Evolutionary conservation across 2,888 invertebrate species (phyloP).

Genomic region (Drosophila leonis): DNA sequence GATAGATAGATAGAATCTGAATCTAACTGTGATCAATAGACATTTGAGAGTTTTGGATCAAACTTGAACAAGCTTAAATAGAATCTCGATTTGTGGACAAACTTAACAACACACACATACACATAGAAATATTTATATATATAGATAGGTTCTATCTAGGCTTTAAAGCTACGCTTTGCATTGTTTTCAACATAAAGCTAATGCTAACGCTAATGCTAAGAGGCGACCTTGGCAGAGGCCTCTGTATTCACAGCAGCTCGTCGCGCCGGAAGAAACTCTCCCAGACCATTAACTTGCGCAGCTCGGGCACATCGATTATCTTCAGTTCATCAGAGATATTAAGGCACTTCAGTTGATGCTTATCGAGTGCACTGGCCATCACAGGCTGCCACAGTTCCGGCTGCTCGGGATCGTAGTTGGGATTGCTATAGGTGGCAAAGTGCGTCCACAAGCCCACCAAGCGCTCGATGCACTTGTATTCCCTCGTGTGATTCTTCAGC

Average conservation of each 20-base stretch:
- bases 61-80: constrained; percentile 64
- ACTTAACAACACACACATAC: constrained; percentile 63
- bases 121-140: constrained; percentile 13
- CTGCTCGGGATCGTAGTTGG: constrained; percentile 81
- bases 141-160: constrained; percentile 34
- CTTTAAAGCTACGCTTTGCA: constrained; percentile 68
- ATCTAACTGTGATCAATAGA: constrained; percentile 9
- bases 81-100: constrained; percentile 49
- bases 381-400: constrained; percentile 80
- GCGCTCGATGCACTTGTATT: constrained; percentile 84
- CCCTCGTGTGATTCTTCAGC: constrained; percentile 78
- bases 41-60: constrained; percentile 27
- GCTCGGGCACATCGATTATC: constrained; percentile 83
- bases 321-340: constrained; percentile 84
- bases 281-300: constrained; percentile 83
- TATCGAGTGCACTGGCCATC: constrained; percentile 62
- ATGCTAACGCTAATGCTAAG: constrained; percentile 40
- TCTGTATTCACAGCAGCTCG: constrained; percentile 72
- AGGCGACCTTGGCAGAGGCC: constrained; percentile 19
- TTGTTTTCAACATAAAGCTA: constrained; percentile 66
- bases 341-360: constrained; percentile 83
- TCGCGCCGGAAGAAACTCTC: constrained; percentile 82
- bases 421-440: constrained; percentile 83
- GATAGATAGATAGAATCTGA: constrained; percentile 8
- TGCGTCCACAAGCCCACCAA: constrained; percentile 84